Conservation (phyloP, 2,797 vertebrate species). For the Falco columbarius region DNA sequence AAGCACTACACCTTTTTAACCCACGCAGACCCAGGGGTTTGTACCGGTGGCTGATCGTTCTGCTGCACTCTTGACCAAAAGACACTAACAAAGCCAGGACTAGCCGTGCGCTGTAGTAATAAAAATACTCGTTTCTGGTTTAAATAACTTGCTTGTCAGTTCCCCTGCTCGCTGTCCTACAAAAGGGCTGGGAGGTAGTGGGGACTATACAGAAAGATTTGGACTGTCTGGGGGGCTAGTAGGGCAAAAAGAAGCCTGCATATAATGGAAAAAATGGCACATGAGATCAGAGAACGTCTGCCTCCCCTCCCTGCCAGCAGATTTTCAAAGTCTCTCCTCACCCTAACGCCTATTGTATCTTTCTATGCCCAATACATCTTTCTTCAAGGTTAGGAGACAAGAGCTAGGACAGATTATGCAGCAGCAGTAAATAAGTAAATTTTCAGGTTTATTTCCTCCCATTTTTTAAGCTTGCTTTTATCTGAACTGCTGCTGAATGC, state of each 20-base stretch:
- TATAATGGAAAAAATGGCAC: neutral
- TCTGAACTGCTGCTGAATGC: neutral
- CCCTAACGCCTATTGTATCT: neutral
- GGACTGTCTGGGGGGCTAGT: neutral
- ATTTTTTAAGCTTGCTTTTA: neutral
- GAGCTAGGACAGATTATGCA: neutral
- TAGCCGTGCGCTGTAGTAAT: neutral
- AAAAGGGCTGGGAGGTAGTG: neutral
- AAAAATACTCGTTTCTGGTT: neutral
- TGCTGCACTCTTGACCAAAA: neutral
- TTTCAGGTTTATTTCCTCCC: neutral
- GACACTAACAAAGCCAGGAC: neutral
- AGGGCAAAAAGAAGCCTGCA: neutral
- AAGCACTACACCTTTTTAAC: neutral
- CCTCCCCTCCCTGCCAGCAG: neutral
- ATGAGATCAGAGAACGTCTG: neutral
- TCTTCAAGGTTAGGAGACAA: neutral
- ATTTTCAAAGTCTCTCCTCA: neutral
- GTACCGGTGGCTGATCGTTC: accelerated
- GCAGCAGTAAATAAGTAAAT: neutral
- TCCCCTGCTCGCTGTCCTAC: neutral
- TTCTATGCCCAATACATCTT: neutral
- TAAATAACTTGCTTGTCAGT: neutral
- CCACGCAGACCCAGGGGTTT: neutral
- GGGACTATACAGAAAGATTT: neutral